These are phyloP conservation scores for Scaptomyza tumidula DNA, from an alignment of 2,888 invertebrate species.

Conservation along the genomic window DNA sequence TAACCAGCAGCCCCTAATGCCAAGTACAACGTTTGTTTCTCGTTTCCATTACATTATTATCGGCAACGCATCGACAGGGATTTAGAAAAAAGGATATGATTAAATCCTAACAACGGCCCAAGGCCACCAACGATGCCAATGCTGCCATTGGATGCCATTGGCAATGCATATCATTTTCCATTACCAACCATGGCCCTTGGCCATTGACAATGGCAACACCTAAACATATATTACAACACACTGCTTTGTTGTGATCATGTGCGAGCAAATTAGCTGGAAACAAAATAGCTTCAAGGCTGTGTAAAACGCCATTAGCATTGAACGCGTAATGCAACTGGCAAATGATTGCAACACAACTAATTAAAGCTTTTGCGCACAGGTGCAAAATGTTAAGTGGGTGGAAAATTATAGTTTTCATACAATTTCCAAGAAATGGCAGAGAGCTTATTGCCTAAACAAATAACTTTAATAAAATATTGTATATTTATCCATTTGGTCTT, in stretches of 20 bases:
- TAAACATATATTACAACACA: background rate
- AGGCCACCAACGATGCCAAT: constrained; percentile 16
- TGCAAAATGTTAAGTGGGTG: background rate
- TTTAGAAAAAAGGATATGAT: constrained; percentile 48
- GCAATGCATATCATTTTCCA: constrained; percentile 54
- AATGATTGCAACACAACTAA: background rate
- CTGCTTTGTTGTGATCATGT: background rate
- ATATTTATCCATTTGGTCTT: too few species aligned
- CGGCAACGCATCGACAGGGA: constrained; percentile 41
- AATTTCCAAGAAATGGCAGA: background rate
- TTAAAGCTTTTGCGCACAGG: background rate
- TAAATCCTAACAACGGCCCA: constrained; percentile 31
- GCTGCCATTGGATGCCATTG: constrained; percentile 10
- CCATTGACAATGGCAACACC: constrained; percentile 20
- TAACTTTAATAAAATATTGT: too few species aligned
- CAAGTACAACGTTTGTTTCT: constrained; percentile 15
- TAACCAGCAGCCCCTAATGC: background rate
- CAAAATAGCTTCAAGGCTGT: constrained; percentile 1
- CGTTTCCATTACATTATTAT: constrained; percentile 31
- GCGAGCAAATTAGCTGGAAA: background rate
- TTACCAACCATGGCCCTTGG: constrained; percentile 31
- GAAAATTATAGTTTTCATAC: background rate
- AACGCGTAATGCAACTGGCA: constrained; percentile 9
- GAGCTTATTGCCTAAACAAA: too few species aligned
- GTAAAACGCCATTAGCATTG: constrained; percentile 17